phyloP scores from a whole-genome alignment of 2,113 vertebrate genomes.

The Peromyscus maniculatus region DNA sequence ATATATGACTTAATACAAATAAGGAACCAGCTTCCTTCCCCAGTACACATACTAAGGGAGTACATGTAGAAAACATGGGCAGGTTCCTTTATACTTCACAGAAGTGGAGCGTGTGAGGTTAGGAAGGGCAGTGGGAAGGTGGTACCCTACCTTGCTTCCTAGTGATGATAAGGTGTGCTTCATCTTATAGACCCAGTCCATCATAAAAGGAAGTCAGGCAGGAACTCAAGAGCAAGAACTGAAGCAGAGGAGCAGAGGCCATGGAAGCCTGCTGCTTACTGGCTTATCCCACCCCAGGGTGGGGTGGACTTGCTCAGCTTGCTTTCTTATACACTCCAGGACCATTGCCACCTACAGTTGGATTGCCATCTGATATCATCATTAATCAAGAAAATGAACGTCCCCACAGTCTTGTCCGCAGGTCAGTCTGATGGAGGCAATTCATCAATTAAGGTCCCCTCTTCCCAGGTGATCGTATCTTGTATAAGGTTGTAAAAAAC shows the following conservation, averaged over 20 bases:
- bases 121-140: not conserved
- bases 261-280: not conserved
- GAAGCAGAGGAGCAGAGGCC: not conserved
- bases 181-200: not conserved
- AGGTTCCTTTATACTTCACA: not conserved
- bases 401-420: not conserved
- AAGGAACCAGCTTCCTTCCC: not conserved
- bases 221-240: not conserved
- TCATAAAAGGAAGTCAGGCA: not conserved
- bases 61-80: not conserved
- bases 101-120: not conserved
- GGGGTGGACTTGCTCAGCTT: not conserved
- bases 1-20: not conserved
- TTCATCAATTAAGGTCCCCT: not conserved
- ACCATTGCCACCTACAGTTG: not conserved
- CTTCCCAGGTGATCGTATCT: not conserved
- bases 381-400: not conserved
- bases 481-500: not conserved
- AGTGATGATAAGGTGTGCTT: not conserved
- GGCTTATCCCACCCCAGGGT: not conserved
- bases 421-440: not conserved
- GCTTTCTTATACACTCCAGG: not conserved
- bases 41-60: not conserved
- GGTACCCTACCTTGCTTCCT: not conserved
- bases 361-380: not conserved